A percentile compares a stretch with the other conserved stretches of the same genome.
These are phyloP conservation scores for Napeogenes inachia DNA, from an alignment of 2,888 invertebrate species.

Conservation along the genomic window DNA sequence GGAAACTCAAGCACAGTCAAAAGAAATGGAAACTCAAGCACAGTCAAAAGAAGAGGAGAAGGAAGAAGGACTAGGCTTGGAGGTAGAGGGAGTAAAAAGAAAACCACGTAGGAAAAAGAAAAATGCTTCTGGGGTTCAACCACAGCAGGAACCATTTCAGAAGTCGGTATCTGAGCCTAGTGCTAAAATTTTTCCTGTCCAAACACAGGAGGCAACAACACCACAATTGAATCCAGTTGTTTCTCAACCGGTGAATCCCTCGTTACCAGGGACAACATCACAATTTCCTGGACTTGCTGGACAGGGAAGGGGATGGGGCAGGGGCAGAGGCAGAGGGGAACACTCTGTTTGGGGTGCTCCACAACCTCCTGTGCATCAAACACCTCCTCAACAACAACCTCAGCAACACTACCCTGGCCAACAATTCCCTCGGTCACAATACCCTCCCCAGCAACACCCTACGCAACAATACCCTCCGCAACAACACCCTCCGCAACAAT, in stretches of 20 bases:
- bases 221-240: conserved; percentile 2
- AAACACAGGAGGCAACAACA: not conserved
- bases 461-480: not conserved
- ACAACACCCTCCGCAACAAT: conserved; percentile 4
- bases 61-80: conserved; percentile 31
- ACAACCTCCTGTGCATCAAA: conserved; percentile 4
- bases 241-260: not conserved
- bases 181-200: too few species aligned
- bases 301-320: conserved; percentile 18
- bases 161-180: too few species aligned
- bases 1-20: conserved; percentile 8
- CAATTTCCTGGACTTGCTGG: conserved; percentile 16
- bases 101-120: conserved; percentile 41
- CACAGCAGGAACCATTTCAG: not conserved
- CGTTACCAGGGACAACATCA: not conserved
- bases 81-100: conserved; percentile 34
- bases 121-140: conserved; percentile 10
- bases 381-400: not conserved
- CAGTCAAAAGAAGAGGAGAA: conserved; percentile 15
- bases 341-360: conserved; percentile 11
- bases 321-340: not conserved
- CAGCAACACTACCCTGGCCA: conserved; percentile 5
- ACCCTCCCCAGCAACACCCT: not conserved
- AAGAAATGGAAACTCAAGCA: conserved; percentile 6
- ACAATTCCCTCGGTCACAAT: conserved; percentile 14